phyloP scores from a whole-genome alignment of 1,140 invertebrate genomes.

The Samia ricini region DNA sequence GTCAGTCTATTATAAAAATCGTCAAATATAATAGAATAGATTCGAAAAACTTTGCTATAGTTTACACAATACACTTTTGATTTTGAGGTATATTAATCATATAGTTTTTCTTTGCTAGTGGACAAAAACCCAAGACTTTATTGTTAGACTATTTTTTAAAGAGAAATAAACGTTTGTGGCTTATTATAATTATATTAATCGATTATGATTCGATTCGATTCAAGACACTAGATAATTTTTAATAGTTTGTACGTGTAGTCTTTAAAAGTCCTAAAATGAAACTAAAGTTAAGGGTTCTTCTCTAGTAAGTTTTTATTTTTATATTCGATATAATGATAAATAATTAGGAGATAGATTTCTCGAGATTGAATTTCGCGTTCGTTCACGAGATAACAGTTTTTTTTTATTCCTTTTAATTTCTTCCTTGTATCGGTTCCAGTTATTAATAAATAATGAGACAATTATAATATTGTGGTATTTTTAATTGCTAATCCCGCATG shows the following conservation, averaged over 20 bases:
- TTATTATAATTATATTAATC: no score
- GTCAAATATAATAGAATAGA: no score
- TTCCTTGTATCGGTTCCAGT: slow-evolving; percentile 61
- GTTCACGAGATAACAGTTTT: slow-evolving; percentile 26
- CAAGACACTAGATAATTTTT: not conserved
- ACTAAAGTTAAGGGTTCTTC: slow-evolving; percentile 33
- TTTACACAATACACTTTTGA: no score
- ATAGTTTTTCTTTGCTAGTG: no score
- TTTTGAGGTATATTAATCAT: no score
- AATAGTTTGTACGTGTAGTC: no score
- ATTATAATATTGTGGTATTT: slow-evolving; percentile 49
- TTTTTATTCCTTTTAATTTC: slow-evolving; percentile 19
- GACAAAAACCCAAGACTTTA: no score
- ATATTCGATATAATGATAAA: slow-evolving; percentile 37
- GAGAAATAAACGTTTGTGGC: not conserved
- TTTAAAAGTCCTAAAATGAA: slow-evolving; percentile 26
- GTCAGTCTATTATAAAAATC: no score
- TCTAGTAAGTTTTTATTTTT: slow-evolving; percentile 69
- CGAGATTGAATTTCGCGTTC: slow-evolving; percentile 37
- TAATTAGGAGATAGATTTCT: slow-evolving; percentile 37
- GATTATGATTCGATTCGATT: no score
- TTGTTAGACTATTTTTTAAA: no score
- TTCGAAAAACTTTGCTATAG: no score
- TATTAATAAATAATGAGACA: slow-evolving; percentile 64
- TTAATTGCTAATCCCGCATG: slow-evolving; percentile 68